These are phyloP conservation scores for Patagioenas fasciata DNA, from an alignment of 2,113 vertebrate species.

Conservation along the genomic window DNA sequence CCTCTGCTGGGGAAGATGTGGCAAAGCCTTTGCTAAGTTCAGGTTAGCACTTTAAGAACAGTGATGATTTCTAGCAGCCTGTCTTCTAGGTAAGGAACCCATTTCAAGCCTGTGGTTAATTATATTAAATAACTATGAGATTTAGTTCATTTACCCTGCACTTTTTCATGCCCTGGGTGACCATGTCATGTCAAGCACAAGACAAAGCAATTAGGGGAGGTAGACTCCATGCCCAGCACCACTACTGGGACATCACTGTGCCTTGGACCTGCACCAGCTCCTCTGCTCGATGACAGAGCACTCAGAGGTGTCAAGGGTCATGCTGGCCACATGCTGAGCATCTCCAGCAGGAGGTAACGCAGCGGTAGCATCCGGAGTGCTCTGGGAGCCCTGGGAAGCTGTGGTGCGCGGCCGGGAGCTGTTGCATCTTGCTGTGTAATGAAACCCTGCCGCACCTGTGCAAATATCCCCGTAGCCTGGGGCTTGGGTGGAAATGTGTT, in stretches of 20 bases:
- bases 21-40: not conserved
- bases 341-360: fast-evolving
- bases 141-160: not conserved
- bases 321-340: fast-evolving
- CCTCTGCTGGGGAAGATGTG: not conserved
- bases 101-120: not conserved
- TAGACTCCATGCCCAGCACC: not conserved
- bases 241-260: fast-evolving
- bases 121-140: not conserved
- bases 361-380: fast-evolving
- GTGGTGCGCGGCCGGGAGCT: not conserved
- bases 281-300: fast-evolving
- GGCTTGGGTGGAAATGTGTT: not conserved
- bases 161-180: not conserved
- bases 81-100: not conserved
- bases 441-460: not conserved
- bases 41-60: not conserved
- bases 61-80: not conserved
- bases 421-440: not conserved
- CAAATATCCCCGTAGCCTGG: not conserved
- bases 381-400: not conserved
- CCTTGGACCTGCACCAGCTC: not conserved
- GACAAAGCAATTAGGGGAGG: not conserved
- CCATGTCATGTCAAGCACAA: not conserved
- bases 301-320: not conserved